A percentile compares a stretch with the other conserved stretches of the same genome.
phyloP scores from a whole-genome alignment of 2,797 vertebrate species.

The Margarornis squamiger region DNA sequence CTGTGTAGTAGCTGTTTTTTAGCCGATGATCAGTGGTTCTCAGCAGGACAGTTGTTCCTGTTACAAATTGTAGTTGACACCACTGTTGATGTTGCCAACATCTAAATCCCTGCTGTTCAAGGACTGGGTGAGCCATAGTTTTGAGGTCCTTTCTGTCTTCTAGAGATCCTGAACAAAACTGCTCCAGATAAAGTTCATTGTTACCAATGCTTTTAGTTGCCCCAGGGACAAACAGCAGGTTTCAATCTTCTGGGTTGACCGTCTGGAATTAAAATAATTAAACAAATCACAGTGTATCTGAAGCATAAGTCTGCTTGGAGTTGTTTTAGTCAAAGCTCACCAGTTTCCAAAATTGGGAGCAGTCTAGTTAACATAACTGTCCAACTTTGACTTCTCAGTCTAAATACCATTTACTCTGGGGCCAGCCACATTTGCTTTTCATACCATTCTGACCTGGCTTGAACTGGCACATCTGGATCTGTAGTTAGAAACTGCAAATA shows the following conservation, averaged over 20 bases:
- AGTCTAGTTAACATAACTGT: background rate
- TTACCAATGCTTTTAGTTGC: background rate
- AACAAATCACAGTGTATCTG: background rate
- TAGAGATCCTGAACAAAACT: background rate
- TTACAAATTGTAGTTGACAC: background rate
- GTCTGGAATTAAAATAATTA: background rate
- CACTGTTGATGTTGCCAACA: rapidly evolving
- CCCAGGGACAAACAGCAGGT: background rate
- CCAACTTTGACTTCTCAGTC: background rate
- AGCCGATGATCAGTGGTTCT: background rate
- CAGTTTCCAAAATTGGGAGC: background rate
- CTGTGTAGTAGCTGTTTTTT: background rate
- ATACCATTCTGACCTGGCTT: constrained; percentile 21
- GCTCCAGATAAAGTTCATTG: background rate
- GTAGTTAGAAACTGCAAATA: background rate
- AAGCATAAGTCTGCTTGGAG: background rate
- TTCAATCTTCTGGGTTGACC: background rate
- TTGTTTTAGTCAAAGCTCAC: background rate
- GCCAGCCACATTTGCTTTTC: background rate
- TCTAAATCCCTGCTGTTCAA: background rate
- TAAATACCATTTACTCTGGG: background rate
- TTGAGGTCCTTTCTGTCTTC: background rate
- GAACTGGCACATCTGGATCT: constrained; percentile 23
- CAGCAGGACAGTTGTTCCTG: background rate
- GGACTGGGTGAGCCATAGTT: background rate